A percentile compares a stretch with the other conserved stretches of the same genome.
Evolutionary conservation across 1,140 invertebrate species (phyloP).

Genomic region (Sycophaga agraensis): DNA sequence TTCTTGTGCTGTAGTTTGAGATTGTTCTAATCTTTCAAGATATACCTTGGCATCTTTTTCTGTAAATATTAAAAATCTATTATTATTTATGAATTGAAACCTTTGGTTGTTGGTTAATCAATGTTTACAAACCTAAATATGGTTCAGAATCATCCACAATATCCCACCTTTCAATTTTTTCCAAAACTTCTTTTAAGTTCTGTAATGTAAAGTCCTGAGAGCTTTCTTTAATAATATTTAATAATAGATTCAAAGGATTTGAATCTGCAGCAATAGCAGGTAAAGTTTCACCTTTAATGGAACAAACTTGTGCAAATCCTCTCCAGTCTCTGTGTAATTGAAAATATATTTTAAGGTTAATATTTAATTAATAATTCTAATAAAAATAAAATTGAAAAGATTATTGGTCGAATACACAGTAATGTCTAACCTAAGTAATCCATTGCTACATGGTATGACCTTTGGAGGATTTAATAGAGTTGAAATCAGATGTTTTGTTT

Average conservation of each 20-base stretch:
- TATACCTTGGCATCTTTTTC: slow-evolving; percentile 51
- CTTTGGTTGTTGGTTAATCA: too few relatives aligned
- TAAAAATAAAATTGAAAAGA: not conserved
- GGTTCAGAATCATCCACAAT: slow-evolving; percentile 62
- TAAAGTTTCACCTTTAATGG: slow-evolving; percentile 54
- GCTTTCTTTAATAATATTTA: slow-evolving; percentile 57
- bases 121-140: slow-evolving; percentile 59
- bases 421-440: slow-evolving; percentile 56
- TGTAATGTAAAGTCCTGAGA: slow-evolving; percentile 53
- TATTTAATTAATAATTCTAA: not conserved
- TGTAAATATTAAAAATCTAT: too few relatives aligned
- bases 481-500: slow-evolving; percentile 56
- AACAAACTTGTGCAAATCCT: slow-evolving; percentile 63
- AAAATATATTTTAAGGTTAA: not conserved
- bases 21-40: slow-evolving; percentile 36
- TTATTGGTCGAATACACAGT: too few relatives aligned
- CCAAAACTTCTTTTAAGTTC: slow-evolving; percentile 58
- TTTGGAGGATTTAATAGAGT: slow-evolving; percentile 64
- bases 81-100: too few relatives aligned
- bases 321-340: slow-evolving; percentile 65
- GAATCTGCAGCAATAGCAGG: slow-evolving; percentile 51
- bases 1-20: slow-evolving; percentile 30
- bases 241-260: slow-evolving; percentile 60
- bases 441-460: slow-evolving; percentile 60
- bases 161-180: slow-evolving; percentile 68